A percentile compares a stretch with the other conserved stretches of the same genome.
phyloP scores from a whole-genome alignment of 2,888 invertebrate species.

The Seira sanloemensis region DNA sequence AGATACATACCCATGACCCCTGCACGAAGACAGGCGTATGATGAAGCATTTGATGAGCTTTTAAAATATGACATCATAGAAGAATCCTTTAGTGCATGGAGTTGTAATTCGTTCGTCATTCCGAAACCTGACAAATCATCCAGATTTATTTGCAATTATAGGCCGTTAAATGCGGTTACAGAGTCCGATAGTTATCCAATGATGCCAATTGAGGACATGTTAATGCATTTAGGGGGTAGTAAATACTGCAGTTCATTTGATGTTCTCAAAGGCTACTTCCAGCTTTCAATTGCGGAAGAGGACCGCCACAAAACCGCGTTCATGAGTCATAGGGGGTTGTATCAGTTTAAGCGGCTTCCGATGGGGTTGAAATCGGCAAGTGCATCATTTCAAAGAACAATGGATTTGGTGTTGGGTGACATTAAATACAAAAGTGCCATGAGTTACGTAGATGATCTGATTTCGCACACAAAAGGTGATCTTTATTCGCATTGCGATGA shows the following conservation, averaged over 20 bases:
- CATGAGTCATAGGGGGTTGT: conserved; percentile 73
- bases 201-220: conserved; percentile 74
- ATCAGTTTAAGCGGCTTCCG: conserved; percentile 74
- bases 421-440: too few relatives aligned
- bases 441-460: too few relatives aligned
- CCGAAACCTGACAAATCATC: conserved; percentile 74
- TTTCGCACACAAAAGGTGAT: too few relatives aligned
- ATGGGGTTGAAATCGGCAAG: conserved; percentile 74
- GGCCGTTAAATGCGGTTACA: conserved; percentile 74
- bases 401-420: conserved; percentile 74
- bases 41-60: conserved; percentile 56
- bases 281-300: conserved; percentile 73
- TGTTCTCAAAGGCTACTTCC: conserved; percentile 74
- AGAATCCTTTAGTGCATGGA: conserved; percentile 51
- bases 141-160: conserved; percentile 74
- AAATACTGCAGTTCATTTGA: conserved; percentile 74
- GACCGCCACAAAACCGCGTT: conserved; percentile 74
- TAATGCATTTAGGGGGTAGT: conserved; percentile 74
- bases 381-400: conserved; percentile 74
- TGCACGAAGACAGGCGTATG: conserved; percentile 49
- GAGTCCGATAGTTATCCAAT: conserved; percentile 74
- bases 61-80: conserved; percentile 58
- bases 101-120: conserved; percentile 66
- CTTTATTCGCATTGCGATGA: too few relatives aligned
- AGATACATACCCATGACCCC: conserved; percentile 53